phyloP scores from a whole-genome alignment of 1,140 invertebrate species.

The Ceratosolen fusciceps region DNA sequence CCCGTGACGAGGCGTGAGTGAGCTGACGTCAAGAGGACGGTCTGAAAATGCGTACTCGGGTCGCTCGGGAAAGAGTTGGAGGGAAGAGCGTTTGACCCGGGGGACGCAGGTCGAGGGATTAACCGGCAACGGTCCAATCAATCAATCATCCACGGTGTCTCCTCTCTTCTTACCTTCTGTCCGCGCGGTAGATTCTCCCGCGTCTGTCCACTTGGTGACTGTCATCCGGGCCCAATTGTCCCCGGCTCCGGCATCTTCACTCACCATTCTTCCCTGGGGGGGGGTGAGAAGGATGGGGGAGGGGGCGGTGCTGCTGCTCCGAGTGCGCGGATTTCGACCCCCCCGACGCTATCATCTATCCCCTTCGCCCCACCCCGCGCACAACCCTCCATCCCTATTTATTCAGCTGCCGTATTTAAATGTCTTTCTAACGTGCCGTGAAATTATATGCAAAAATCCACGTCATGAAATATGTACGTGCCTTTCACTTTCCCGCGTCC shows the following conservation, averaged over 20 bases:
- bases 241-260: conserved; percentile 3
- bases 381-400: conserved; percentile 64
- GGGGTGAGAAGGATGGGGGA: background rate
- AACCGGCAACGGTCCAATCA: background rate
- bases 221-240: conserved; percentile 26
- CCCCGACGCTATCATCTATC: conserved; percentile 47
- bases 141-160: conserved; percentile 1
- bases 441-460: conserved; percentile 73
- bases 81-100: background rate
- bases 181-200: background rate
- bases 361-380: conserved; percentile 25
- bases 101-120: background rate
- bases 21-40: too few species aligned
- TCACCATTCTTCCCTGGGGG: background rate
- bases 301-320: conserved; percentile 8
- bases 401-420: conserved; percentile 72
- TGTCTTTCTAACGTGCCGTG: conserved; percentile 70
- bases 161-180: conserved; percentile 14
- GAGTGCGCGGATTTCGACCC: conserved; percentile 16
- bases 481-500: conserved; percentile 36
- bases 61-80: background rate
- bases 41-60: too few species aligned
- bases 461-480: conserved; percentile 68
- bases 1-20: too few species aligned
- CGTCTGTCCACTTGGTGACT: background rate